These are phyloP conservation scores for Malacoctenus gilli DNA, from an alignment of 2,797 vertebrate genomes.

Conservation along the genomic window DNA sequence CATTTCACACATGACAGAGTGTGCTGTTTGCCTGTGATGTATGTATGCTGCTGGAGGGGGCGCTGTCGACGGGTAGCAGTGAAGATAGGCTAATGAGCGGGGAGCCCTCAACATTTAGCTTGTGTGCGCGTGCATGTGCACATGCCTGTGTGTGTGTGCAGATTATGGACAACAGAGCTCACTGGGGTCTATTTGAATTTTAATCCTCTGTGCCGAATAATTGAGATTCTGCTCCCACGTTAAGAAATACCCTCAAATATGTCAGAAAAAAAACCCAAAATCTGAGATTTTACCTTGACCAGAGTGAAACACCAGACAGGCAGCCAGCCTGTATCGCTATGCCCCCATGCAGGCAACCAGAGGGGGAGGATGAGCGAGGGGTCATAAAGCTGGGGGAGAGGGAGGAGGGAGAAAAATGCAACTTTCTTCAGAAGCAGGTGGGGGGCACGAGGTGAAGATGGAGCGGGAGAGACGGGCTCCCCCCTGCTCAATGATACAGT, in stretches of 20 bases:
- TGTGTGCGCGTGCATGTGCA: conserved; percentile 14
- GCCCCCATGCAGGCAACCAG: conserved; percentile 28
- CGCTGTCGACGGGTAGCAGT: conserved; percentile 58
- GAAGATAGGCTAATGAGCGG: conserved; percentile 61
- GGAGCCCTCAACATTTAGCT: conserved; percentile 12
- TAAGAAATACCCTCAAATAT: conserved; percentile 53
- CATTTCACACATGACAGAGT: conserved; percentile 77
- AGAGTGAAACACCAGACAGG: conserved; percentile 38
- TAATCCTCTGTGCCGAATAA: conserved; percentile 48
- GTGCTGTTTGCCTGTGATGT: conserved; percentile 64
- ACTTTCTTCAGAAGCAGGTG: conserved; percentile 23
- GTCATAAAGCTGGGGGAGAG: conserved; percentile 3
- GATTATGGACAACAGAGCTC: conserved; percentile 25
- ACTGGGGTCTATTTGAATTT: conserved; percentile 57
- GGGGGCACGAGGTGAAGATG: conserved; percentile 39
- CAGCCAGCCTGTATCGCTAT: conserved; percentile 43
- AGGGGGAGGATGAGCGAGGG: conserved; percentile 17
- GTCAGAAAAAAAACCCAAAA: conserved; percentile 25
- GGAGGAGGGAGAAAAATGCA: conserved; percentile 3
- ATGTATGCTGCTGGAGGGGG: conserved; percentile 61
- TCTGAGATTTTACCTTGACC: too few species aligned
- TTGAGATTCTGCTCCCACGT: conserved; percentile 60
- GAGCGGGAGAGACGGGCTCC: conserved; percentile 32
- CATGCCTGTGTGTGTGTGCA: conserved; percentile 16
- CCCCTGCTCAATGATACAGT: conserved; percentile 45